Base-by-base conservation (phyloP, 2,797 vertebrate species). In the Hydrophis major region DNA sequence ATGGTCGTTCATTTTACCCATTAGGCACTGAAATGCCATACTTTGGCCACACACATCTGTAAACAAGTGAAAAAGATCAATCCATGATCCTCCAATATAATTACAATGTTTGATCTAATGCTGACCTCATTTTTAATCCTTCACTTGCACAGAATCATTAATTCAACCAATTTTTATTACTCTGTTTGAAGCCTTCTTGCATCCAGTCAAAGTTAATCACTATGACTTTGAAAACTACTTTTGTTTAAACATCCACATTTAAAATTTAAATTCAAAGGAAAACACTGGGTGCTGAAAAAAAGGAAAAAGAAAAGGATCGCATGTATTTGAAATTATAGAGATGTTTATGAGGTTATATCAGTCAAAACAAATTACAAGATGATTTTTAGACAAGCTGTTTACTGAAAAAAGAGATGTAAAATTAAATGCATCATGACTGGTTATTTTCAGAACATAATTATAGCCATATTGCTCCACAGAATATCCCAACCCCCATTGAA, bases 391-490 rank as follows among this genome's bases (percentile, higher is more conserved):
- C 90, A 53, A 66, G 25, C 57, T 92, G n/a, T 78, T 74, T 61
- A 32, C 57, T 83, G 27, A 90, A 56, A 90, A 87, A 69, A 90
- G 32, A 90, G 60, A 87, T 90, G 59, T 69, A 87, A 69, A 66
- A 90, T 83, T 89, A 89, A 92, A 92, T 14, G 7, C 87, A 87
- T 90, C 86, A 93, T 57, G 22, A 28, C 61, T 90, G 60, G 87
- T 93, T 93, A 87, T 87, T 86, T 90, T 59, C 61, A 90, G n/a
- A 90, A 27, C 61, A 57, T 93, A 93, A 59, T 61, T 87, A 69
- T 25, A 50, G 60, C 83, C 57, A 47, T 53, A 37, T 69, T 69
- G 37, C 60, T 12, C 20, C 74, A 83, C 4, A 47, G 8, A 25
- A 47, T 83, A 4, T 47, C 37, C 42, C 74, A 47, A 47, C 10